Percentiles rank a stretch among this genome's conserved stretches.
Conservation (phyloP, 2,888 invertebrate genomes). For the Latrodectus elegans region DNA sequence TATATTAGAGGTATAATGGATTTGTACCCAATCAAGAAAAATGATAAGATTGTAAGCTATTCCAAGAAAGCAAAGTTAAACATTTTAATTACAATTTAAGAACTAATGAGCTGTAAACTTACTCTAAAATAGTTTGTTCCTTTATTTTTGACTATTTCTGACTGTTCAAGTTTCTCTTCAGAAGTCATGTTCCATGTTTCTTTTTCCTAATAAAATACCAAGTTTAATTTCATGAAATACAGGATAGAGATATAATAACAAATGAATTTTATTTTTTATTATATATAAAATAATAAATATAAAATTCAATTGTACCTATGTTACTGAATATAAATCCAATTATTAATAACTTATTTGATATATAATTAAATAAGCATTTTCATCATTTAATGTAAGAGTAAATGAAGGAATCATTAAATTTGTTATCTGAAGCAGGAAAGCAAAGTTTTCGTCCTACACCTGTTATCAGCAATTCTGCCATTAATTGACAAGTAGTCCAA, state of each 20-base stretch:
- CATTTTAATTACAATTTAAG: neutral
- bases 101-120: conserved; percentile 20
- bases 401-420: no score
- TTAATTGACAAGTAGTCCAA: no score
- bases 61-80: no score
- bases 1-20: no score
- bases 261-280: neutral
- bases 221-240: no score
- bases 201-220: conserved; percentile 78
- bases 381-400: no score
- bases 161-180: conserved; percentile 86
- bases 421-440: no score
- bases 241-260: neutral
- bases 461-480: no score
- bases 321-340: neutral
- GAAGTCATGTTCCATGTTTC: conserved; percentile 88
- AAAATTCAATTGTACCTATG: neutral
- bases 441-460: no score
- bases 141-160: conserved; percentile 88
- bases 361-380: no score
- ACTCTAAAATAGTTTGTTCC: conserved; percentile 92
- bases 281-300: neutral
- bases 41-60: no score
- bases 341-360: neutral
- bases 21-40: no score